Base-by-base conservation (phyloP, 1,140 invertebrate genomes). In the Tetramorium parvispinum region DNA sequence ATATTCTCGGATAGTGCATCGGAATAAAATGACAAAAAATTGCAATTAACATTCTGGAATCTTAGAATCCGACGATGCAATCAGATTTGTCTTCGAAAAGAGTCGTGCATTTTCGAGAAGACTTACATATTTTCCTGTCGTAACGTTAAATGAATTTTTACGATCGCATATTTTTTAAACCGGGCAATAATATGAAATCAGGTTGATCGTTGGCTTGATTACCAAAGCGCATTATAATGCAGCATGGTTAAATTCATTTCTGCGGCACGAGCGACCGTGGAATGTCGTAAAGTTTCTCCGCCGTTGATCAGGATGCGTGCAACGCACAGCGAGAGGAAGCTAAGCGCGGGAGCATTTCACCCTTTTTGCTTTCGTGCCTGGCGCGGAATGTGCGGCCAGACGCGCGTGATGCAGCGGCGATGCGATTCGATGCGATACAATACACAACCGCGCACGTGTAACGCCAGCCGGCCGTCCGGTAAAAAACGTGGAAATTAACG, bases 401-500 rank as follows among this genome's bases (percentile, higher is more conserved):
- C 61, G 37, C 46, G 40, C 61, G 21, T 65, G 70, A 75, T 79
- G 49, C 73, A 86, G 55, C 83, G 61, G 27, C 85, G 71, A 87
- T 53, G 73, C 21, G 21, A 51, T 49, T 55, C 55, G 40, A 21
- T 73, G 49, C 27, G 70, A 73, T 55, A 49, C 16, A 37, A 46
- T 43, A 24, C n/a, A 49, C 57, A 73, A 46, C 37, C 70, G 57
- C 57, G 85, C 59, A 51, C 88, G 81, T 68, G 85, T 70, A 82
- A 76, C 63, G 55, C n/a, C 70, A 37, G 46, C 46, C 40, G 43
- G 40, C 61, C 32, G 24, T 27, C 24, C 57, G 49, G 21, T 57
- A 91, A 89, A 88, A 89, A 87, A 21, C 13, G 40, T 76, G 73
- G 83, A 92, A 92, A 93, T 93, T 91, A 92, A 85, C 65, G 71